Evolutionary conservation across 2,113 vertebrate species (phyloP), one percentile per base, ranked within the genome.

Genomic region (Colaptes auratus): DNA sequence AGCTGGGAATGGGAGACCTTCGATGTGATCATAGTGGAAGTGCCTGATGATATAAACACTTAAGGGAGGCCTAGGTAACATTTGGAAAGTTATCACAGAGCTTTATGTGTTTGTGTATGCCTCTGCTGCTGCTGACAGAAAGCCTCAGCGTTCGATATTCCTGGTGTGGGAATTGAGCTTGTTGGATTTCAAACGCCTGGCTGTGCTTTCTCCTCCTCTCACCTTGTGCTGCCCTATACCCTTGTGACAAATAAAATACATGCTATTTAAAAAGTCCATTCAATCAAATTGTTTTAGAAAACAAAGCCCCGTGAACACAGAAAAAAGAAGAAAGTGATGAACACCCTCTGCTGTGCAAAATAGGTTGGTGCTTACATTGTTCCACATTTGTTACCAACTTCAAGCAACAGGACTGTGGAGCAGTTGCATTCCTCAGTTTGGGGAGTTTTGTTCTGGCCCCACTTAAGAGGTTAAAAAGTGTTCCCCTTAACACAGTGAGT

Each of bases 221-320:
- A 88, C 82, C 83, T 93, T 94, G 73, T 65, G 42, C n/a, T 97
- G 65, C 73, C 80, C 85, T 88, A 69, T 50, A 61, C 44, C 27
- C 31, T 39, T 4, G 53, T 69, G 76, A 61, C 52, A 92, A 52
- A 90, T 79, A 35, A 92, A 91, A 86, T 50, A 85, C 85, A 78
- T 21, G 17, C 24, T 9, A 20, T 81, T 91, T 65, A 3, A 67
- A 75, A 90, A 86, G 61, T 74, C 53, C 21, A 65, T 88, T 71
- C 58, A 69, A 84, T 75, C 35, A 59, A 89, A 70, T 28, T 24
- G 21, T 19, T 88, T 78, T 81, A 72, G 35, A 4, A 3, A 59
- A 64, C 53, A 58, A 53, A 53, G 31, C 2, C 4, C 17, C 30
- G 24, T 10, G 3, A 4, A 13, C 31, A 30, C 19, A 25, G 8